Evolutionary conservation across 2,113 vertebrate genomes (phyloP), one percentile per base, ranked within the genome.

Genomic region (Amblyornis subalaris): DNA sequence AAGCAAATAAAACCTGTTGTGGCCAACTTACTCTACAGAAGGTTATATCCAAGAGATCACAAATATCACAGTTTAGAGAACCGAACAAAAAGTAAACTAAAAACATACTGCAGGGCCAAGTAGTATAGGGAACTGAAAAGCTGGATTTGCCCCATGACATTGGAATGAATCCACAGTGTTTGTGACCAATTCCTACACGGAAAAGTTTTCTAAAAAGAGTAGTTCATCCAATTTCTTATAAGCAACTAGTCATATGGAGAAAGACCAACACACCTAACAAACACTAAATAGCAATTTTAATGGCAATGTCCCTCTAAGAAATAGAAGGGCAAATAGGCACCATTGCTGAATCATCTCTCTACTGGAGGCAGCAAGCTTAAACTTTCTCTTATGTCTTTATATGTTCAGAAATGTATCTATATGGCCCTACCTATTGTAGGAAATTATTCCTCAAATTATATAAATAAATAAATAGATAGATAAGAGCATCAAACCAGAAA

Each of bases 41-140:
- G 21, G 66, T 91, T 45, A 14, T 33, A 48, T 42, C 40, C 2
- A 2, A 31, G 64, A 70, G 73, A 61, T 4, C 0, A 0, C 12
- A 73, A 48, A 28, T 8, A 65, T 28, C 28, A 51, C 26, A 66
- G 31, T 25, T 79, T 22, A 77, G 35, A 72, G 35, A 67, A 75
- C 26, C 47, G 33, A 90, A 67, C 12, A 79, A 67, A 60, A 85
- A 51, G 25, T 47, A 70, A 84, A 45, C n/a, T 58, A 53, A 87
- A 94, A 80, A 18, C n/a, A 83, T 4, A 73, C 15, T 44, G 9
- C 40, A 44, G 17, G 18, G 12, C 14, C 74, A 93, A 73, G 35
- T 2, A 77, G 14, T 14, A 79, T 12, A 74, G n/a, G 4, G 25
- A 47, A 69, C n/a, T 55, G 44, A 83, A 83, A 87, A 80, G n/a